Evolutionary conservation across 2,888 invertebrate genomes (phyloP).

Genomic region (Epinotia nisella): DNA sequence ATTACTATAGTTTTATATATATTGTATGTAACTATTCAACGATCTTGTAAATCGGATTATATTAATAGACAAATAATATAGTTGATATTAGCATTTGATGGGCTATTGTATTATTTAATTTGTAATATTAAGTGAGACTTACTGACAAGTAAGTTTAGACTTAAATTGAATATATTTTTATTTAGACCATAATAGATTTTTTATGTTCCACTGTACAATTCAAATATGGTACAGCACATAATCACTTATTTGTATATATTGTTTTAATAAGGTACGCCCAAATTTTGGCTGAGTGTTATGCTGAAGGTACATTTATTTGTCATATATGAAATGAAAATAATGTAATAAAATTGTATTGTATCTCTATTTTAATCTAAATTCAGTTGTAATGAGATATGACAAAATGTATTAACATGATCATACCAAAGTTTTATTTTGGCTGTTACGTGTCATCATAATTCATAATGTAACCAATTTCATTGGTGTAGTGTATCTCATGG

Average conservation of each 20-base stretch:
- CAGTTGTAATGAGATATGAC: slow-evolving; percentile 38
- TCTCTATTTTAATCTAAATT: slow-evolving; percentile 31
- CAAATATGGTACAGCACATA: slow-evolving; percentile 47
- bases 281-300: slow-evolving; percentile 49
- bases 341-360: slow-evolving; percentile 21
- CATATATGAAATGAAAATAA: slow-evolving; percentile 20
- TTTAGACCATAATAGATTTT: slow-evolving; percentile 38
- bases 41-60: slow-evolving; percentile 37
- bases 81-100: slow-evolving; percentile 35
- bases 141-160: slow-evolving; percentile 38
- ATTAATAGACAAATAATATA: slow-evolving; percentile 36
- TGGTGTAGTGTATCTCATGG: too few species aligned
- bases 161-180: slow-evolving; percentile 38
- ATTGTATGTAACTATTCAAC: slow-evolving; percentile 29
- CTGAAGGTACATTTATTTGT: slow-evolving; percentile 32
- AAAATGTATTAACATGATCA: slow-evolving; percentile 52
- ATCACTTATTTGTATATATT: slow-evolving; percentile 55
- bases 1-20: slow-evolving; percentile 37
- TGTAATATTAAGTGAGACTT: slow-evolving; percentile 37
- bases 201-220: slow-evolving; percentile 39
- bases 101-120: slow-evolving; percentile 42
- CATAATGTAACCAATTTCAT: slow-evolving; percentile 59
- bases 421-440: slow-evolving; percentile 69
- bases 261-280: slow-evolving; percentile 34
- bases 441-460: slow-evolving; percentile 58